Percentiles rank a stretch among this genome's conserved stretches.
These are phyloP conservation scores for Geococcyx californianus DNA, from an alignment of 2,113 vertebrate species.

Conservation along the genomic window DNA sequence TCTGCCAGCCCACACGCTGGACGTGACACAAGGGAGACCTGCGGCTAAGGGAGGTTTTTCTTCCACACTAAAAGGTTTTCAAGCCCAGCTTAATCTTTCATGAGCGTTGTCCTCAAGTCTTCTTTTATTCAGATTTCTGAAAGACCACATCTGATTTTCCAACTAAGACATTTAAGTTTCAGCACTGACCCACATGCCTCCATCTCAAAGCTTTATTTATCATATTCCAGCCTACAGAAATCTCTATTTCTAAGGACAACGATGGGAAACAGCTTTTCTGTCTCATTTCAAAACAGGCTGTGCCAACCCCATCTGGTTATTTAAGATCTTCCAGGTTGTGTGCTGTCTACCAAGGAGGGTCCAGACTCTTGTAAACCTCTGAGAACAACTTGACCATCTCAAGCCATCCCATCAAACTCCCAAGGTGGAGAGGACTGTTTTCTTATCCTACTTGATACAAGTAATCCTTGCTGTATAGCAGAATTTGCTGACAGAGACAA, in stretches of 20 bases:
- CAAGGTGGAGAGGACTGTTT: not conserved
- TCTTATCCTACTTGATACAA: not conserved
- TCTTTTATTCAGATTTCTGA: not conserved
- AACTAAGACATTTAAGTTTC: not conserved
- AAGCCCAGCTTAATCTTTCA: constrained; percentile 23
- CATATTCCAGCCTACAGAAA: not conserved
- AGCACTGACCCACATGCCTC: not conserved
- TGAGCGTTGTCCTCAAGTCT: not conserved
- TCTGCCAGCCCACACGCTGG: rapidly evolving
- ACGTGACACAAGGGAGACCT: rapidly evolving
- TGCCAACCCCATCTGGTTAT: not conserved
- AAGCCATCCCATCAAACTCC: not conserved
- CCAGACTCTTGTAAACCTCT: not conserved
- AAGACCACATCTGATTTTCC: not conserved
- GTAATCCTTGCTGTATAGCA: not conserved
- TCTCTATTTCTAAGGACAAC: not conserved
- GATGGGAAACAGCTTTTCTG: not conserved
- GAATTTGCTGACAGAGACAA: not conserved
- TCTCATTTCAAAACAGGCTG: not conserved
- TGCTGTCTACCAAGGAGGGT: not conserved
- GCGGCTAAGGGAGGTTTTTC: not conserved
- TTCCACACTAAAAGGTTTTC: not conserved
- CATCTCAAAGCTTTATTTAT: not conserved
- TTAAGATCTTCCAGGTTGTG: not conserved
- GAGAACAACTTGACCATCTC: not conserved